Evolutionary conservation across 1,140 invertebrate species (phyloP), one percentile per base, ranked within the genome.

Genomic region (Sycophaga agraensis): DNA sequence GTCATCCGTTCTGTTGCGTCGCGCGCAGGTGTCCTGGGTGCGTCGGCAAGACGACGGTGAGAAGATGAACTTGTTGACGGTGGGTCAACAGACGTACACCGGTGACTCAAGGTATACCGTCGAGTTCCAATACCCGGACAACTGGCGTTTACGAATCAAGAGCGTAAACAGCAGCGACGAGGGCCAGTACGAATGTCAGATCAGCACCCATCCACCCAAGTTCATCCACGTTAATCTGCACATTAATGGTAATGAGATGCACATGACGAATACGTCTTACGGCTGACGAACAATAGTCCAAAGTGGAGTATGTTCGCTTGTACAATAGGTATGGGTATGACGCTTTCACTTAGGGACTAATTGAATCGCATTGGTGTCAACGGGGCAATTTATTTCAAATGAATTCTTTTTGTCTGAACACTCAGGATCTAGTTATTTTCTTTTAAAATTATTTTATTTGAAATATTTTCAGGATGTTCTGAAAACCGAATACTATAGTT

Each of bases 161-260:
- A 85, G 84, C 55, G 86, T 87, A 9, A 87, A 86, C 66, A 87
- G 86, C 65, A 85, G 84, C 66, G 89, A 90, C 68, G 88, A 89
- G 71, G 89, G 87, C 24, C 82, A 86, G 48, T 90, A 90, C 75
- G 88, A 89, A 73, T 91, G 89, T 74, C 89, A 91, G 80, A 88
- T 91, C 72, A 89, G 87, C 56, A 90, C 89, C 28, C 87, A 89
- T 79, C 89, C 89, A 59, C 88, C 88, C 31, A 86, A 87, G 72
- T 87, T 89, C 64, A 88, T 88, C 78, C 83, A 85, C 72, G 86
- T 87, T 60, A 87, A 88, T 74, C 80, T 91, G 45, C 86, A 86
- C 75, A 84, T 91, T 49, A 89, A 88, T 75, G 88, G 89, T 89
- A 70, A 85, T n/a, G n/a, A n/a, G n/a, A n/a, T n/a, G n/a, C n/a